A percentile compares a stretch with the other conserved stretches of the same genome.
phyloP scores from a whole-genome alignment of 2,113 vertebrate genomes.

The Gavialis gangeticus region DNA sequence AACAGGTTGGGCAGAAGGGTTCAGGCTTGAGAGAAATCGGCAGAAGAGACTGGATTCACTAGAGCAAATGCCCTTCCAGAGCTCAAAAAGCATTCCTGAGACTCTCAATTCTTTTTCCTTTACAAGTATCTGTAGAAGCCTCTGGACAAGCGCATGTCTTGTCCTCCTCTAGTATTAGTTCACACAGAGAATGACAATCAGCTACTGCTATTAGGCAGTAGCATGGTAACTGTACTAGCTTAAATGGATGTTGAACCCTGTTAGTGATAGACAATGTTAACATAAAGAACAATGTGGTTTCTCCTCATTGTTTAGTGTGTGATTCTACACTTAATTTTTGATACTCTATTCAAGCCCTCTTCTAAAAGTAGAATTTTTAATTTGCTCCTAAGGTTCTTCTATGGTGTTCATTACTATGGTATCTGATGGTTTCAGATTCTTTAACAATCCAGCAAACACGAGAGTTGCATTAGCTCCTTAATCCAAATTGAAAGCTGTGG shows the following conservation, averaged over 20 bases:
- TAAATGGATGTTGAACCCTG: background rate
- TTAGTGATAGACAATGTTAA: too few species aligned
- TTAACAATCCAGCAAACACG: too few species aligned
- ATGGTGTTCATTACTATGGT: too few species aligned
- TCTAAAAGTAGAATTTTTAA: too few species aligned
- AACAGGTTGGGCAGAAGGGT: background rate
- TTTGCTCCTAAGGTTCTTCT: too few species aligned
- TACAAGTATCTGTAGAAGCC: background rate
- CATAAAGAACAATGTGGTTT: background rate
- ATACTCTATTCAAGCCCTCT: too few species aligned
- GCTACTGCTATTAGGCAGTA: background rate
- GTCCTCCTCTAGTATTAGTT: background rate
- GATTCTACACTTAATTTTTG: too few species aligned
- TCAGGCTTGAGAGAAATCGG: background rate
- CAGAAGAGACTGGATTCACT: background rate
- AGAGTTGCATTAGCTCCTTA: too few species aligned
- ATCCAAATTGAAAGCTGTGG: too few species aligned
- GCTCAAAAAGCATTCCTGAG: background rate
- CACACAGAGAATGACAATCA: background rate
- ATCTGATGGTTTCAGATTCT: too few species aligned
- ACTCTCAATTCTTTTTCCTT: background rate
- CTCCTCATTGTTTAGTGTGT: too few species aligned
- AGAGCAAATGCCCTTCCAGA: background rate
- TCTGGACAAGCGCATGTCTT: background rate
- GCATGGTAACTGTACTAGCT: background rate